Percentiles rank a stretch among this genome's conserved stretches.
Conservation (phyloP, 2,797 vertebrate species). For the Ambastaia sidthimunki region DNA sequence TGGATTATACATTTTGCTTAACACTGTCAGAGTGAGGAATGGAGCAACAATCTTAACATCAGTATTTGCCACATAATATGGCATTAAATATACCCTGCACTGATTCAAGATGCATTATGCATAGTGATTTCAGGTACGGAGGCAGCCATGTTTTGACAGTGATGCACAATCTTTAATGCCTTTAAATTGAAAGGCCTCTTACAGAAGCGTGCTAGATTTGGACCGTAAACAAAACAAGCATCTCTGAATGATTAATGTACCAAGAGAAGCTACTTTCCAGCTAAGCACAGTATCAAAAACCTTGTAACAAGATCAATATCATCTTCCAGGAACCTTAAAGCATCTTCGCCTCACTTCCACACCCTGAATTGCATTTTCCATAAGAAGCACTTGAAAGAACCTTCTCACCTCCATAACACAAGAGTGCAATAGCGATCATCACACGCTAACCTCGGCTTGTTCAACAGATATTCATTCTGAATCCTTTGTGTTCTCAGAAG, state of each 20-base stretch:
- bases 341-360: constrained; percentile 11
- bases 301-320: constrained; percentile 51
- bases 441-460: constrained; percentile 64
- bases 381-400: neutral
- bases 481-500: constrained; percentile 72
- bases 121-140: constrained; percentile 13
- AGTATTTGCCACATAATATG: neutral
- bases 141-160: constrained; percentile 3
- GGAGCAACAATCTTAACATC: constrained; percentile 11
- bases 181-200: constrained; percentile 20
- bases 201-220: constrained; percentile 30
- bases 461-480: constrained; percentile 77
- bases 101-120: constrained; percentile 14
- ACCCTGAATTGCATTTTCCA: constrained; percentile 12
- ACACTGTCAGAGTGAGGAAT: neutral
- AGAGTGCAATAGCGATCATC: constrained; percentile 22
- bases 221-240: constrained; percentile 38
- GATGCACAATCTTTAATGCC: constrained; percentile 21
- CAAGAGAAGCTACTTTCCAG: constrained; percentile 33
- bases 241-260: constrained; percentile 53
- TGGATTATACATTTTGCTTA: neutral
- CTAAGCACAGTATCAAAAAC: constrained; percentile 43
- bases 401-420: neutral
- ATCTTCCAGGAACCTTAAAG: constrained; percentile 34
- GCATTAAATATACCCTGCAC: constrained; percentile 1